A percentile compares a stretch with the other conserved stretches of the same genome.
These are phyloP conservation scores for Xyliphius kryptos DNA, from an alignment of 2,113 vertebrate species.

Conservation along the genomic window DNA sequence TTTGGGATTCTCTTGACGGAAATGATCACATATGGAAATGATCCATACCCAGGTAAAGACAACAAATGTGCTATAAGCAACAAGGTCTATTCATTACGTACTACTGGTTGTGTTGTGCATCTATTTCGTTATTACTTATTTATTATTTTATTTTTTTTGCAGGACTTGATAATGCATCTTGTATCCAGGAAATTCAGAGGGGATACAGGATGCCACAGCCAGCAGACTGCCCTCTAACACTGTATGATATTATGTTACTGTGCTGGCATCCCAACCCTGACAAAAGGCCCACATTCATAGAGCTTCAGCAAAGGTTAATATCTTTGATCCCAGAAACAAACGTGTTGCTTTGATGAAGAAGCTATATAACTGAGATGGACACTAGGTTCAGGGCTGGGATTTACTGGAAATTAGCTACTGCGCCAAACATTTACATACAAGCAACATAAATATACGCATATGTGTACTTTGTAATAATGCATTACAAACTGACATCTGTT, in stretches of 20 bases:
- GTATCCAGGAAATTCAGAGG: slow-evolving; percentile 25
- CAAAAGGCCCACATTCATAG: slow-evolving; percentile 37
- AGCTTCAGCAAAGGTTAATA: slow-evolving; percentile 33
- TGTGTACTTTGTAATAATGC: too few relatives aligned
- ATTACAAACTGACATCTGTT: too few relatives aligned
- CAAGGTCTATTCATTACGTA: too few relatives aligned
- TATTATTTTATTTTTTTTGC: neutral
- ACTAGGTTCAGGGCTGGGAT: too few relatives aligned
- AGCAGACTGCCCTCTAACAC: slow-evolving; percentile 23
- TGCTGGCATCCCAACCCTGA: slow-evolving; percentile 45
- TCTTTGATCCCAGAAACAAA: slow-evolving; percentile 28
- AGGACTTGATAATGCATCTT: slow-evolving; percentile 38
- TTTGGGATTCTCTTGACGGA: slow-evolving; percentile 52
- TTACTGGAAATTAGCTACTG: too few relatives aligned
- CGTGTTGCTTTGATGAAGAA: too few relatives aligned
- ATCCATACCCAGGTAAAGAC: slow-evolving; percentile 47
- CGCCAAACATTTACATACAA: too few relatives aligned
- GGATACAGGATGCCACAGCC: slow-evolving; percentile 37
- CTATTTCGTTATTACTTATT: neutral
- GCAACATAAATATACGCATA: too few relatives aligned
- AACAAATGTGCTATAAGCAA: neutral
- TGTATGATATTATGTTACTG: slow-evolving; percentile 46
- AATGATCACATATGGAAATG: slow-evolving; percentile 49
- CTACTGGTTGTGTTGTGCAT: too few relatives aligned
- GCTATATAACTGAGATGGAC: too few relatives aligned